Base-by-base conservation (phyloP, 1,140 invertebrate genomes). In the Platyura marginata region DNA sequence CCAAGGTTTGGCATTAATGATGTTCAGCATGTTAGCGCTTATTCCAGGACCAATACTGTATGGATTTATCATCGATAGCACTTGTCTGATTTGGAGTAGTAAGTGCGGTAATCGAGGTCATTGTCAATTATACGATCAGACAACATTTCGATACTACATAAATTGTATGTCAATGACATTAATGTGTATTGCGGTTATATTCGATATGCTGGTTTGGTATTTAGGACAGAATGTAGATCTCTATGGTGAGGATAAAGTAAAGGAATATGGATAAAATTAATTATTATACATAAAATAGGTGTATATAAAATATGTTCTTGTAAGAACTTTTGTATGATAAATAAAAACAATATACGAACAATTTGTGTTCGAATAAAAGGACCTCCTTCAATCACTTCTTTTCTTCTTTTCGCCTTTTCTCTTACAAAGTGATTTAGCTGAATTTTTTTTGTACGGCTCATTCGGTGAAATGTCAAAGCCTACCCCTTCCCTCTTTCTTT, bases 31-130 rank as follows among this genome's bases (percentile, higher is more conserved):
- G 13, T 69, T 76, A 42, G 74, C 74, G 3, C 54, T 77, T 8
- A 75, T 79, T 44, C 76, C 76, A 6, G 72, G 71, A 10, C 76
- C 76, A 2, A 77, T 79, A 44, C 61, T 78, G 23, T 77, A 69
- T 48, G 76, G 75, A 3, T 62, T 63, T 6, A 70, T 79, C 42
- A 75, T 78, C 29, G 75, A 78, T 50, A 66, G 65, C 2, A 70
- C 71, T 0, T 77, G 75, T 47, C 46, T 75, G 21, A 65, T 76
- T 33, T 78, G 75, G 74, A 71, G 73, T 13, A 55, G 70, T 35
- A 68, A 71, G 22, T 77, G 74, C 47, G 71, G 68, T 23, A 57
- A 62, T n/a, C 65, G 53, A 43, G 74, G 74, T 15, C 76, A 78
- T 49, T 78, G 75, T 48, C 74, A 74, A 65, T 54, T 75, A n/a